These are phyloP conservation scores for Mobula hypostoma DNA, from an alignment of 2,113 vertebrate genomes.

Conservation along the genomic window DNA sequence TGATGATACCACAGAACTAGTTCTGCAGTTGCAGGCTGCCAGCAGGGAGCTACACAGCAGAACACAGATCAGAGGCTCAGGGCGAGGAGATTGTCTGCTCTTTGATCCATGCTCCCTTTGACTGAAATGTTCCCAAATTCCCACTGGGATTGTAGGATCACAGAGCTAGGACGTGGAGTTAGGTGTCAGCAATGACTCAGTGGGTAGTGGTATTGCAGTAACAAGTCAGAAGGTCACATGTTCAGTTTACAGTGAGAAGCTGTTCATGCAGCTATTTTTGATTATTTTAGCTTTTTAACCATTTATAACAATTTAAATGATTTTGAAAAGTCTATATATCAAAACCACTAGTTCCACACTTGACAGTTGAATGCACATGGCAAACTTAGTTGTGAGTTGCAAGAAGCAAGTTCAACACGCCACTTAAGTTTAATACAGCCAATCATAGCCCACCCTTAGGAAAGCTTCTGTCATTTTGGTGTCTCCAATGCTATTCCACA, in stretches of 20 bases:
- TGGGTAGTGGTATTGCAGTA: neutral
- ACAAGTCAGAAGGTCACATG: neutral
- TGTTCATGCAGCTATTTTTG: too few relatives aligned
- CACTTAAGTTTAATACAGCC: too few relatives aligned
- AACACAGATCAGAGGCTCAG: neutral
- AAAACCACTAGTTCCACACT: too few relatives aligned
- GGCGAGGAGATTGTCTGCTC: neutral
- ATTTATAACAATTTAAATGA: too few relatives aligned
- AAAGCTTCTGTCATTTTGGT: too few relatives aligned
- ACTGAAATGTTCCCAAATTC: neutral
- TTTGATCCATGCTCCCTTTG: neutral
- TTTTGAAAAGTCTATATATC: too few relatives aligned
- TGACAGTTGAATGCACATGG: too few relatives aligned
- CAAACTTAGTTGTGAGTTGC: too few relatives aligned
- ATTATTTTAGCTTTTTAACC: too few relatives aligned
- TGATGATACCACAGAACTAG: neutral
- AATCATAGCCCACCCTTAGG: too few relatives aligned
- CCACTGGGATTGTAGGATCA: neutral
- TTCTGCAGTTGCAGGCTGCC: neutral
- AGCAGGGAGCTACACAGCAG: neutral
- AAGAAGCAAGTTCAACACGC: too few relatives aligned
- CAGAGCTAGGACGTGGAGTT: neutral
- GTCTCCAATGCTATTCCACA: too few relatives aligned
- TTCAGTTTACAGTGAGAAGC: neutral
- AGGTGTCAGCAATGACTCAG: neutral